Evolutionary conservation across 2,888 invertebrate species (phyloP).

Genomic region (Folsomia candida): DNA sequence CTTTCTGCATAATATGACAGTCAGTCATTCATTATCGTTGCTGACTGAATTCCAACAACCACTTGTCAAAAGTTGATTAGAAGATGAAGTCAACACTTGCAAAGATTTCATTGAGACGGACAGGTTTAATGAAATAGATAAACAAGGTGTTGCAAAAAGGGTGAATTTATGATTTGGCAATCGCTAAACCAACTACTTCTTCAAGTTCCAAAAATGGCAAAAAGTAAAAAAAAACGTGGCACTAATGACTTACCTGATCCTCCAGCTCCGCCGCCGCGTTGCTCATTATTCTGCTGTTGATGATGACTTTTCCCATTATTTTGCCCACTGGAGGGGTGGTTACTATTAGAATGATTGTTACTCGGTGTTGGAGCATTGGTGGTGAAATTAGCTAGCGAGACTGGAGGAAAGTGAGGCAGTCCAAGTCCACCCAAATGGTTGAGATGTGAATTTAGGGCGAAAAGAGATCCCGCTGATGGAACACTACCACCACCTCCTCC

Average conservation of each 20-base stretch:
- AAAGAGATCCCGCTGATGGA: not conserved
- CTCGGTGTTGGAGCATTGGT: not conserved
- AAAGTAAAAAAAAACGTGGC: not conserved
- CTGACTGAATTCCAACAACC: not conserved
- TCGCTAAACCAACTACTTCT: not conserved
- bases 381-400: not conserved
- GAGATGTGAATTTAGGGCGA: slow-evolving; percentile 6
- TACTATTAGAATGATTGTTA: not conserved
- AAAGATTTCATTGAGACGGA: not conserved
- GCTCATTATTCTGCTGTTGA: slow-evolving; percentile 6
- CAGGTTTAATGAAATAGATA: slow-evolving; percentile 15
- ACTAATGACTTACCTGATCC: not conserved
- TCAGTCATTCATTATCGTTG: not conserved
- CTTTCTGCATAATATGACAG: slow-evolving; percentile 7
- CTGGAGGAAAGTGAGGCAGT: not conserved
- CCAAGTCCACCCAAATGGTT: not conserved
- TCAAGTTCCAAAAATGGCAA: not conserved
- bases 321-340: not conserved
- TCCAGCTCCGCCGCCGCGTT: not conserved
- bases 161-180: no score
- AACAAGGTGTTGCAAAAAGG: no score
- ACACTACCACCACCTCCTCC: not conserved
- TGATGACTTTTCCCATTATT: slow-evolving; percentile 1
- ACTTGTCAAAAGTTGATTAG: slow-evolving; percentile 11
- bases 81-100: slow-evolving; percentile 3